Evolutionary conservation across 1,140 invertebrate species (phyloP), one percentile per base, ranked within the genome.

Genomic region (Heliconius hewitsoni): DNA sequence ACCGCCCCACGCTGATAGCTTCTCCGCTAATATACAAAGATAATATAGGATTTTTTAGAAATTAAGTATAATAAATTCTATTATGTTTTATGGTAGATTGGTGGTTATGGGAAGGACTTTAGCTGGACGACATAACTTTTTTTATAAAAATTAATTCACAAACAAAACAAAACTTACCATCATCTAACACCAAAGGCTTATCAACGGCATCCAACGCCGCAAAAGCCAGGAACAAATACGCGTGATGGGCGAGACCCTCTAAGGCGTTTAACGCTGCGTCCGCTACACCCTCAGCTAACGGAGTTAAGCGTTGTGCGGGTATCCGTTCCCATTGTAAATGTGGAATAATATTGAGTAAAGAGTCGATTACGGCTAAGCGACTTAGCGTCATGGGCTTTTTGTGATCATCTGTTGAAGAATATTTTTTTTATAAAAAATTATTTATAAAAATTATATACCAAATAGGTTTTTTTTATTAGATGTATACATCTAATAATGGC

Each of bases 371-470:
- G 99, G 84, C 97, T 96, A 81, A 99, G 95, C 73, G 99, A 95
- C 95, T 99, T 99, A 72, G 94, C 95, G 95, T 99, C 13, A 99
- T 98, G 96, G 99, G 99, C 1, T 98, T 99, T 23, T 99, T 95
- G 95, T 99, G 98, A 94, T 99, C 98, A 74, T 66, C 60, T 66
- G 27, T 27, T 16, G 13, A 30, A 23, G 52, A 3, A 52, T 18
- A 18, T 57, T 57, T 9, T 57, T 4, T 34, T 34, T 34, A 34
- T 34, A 34, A 37, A 37, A 37, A 37, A 37, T 8, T 37, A 6
- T 37, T 37, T 37, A 37, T 37, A 8, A 37, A 37, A n/a, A n/a
- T 55, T 55, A 55, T 19, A 55, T n/a, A 55, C 19, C 6, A 19
- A n/a, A 55, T 55, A 19, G 8, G 5, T 55, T n/a, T 55, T 52